Conservation (phyloP, 1,140 invertebrate genomes). For the Pantala flavescens region DNA sequence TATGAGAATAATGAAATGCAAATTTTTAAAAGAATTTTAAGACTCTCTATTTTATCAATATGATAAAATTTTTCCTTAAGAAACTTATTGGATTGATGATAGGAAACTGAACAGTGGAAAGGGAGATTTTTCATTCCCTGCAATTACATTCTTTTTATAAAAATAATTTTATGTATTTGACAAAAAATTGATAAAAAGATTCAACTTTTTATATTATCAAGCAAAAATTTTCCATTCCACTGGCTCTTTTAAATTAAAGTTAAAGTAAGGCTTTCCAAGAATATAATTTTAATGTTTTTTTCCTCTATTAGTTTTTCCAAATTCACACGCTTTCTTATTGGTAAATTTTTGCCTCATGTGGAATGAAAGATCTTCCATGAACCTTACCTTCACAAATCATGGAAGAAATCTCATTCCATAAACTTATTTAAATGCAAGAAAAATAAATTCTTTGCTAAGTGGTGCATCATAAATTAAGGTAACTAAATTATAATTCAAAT, state of each 20-base stretch:
- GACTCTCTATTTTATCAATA: too few relatives aligned
- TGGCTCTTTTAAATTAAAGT: not conserved
- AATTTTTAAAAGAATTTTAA: too few relatives aligned
- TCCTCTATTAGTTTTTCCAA: too few relatives aligned
- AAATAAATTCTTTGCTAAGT: too few relatives aligned
- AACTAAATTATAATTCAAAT: too few relatives aligned
- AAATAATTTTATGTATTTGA: conserved; percentile 13
- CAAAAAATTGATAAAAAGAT: not conserved
- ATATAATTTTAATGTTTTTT: not conserved
- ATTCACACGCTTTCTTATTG: not conserved
- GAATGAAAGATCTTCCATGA: conserved; percentile 26
- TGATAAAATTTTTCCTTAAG: too few relatives aligned
- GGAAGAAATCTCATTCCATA: conserved; percentile 41
- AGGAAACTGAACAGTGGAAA: not conserved
- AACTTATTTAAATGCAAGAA: too few relatives aligned
- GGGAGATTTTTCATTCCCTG: not conserved
- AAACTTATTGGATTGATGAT: too few relatives aligned
- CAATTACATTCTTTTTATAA: not conserved
- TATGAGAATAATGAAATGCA: too few relatives aligned
- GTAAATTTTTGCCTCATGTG: conserved; percentile 17
- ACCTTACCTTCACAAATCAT: conserved; percentile 38
- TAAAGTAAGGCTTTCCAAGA: not conserved
- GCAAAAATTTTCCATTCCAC: not conserved
- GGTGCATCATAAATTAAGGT: too few relatives aligned
- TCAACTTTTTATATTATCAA: not conserved